A percentile compares a stretch with the other conserved stretches of the same genome.
Evolutionary conservation across 2,888 invertebrate genomes (phyloP).

Genomic region (Syrista parreyssii): DNA sequence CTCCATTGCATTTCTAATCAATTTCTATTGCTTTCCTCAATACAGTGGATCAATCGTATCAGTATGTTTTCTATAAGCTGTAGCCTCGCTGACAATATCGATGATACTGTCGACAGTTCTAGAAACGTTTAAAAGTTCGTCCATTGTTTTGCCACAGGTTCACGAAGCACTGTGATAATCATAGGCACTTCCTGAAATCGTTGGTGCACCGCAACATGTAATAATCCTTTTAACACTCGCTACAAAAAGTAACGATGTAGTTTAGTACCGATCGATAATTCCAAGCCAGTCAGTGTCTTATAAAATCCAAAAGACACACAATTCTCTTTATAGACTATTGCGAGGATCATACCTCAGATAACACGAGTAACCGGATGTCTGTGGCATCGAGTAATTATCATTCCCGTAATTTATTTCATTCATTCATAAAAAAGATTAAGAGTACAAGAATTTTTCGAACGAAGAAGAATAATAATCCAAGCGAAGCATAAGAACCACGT

Average conservation of each 20-base stretch:
- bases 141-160: neutral
- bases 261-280: neutral
- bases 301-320: neutral
- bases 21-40: neutral
- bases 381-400: neutral
- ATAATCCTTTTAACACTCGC: neutral
- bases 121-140: neutral
- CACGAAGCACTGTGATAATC: neutral
- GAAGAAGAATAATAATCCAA: neutral
- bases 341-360: neutral
- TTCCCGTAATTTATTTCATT: neutral
- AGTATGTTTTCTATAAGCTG: neutral
- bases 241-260: neutral
- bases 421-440: neutral
- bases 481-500: conserved; percentile 37
- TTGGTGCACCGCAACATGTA: neutral
- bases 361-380: neutral
- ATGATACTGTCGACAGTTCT: neutral
- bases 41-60: neutral
- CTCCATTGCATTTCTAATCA: neutral
- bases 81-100: neutral
- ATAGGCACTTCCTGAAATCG: neutral
- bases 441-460: neutral
- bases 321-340: neutral
- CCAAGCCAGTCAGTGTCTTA: neutral